A percentile compares a stretch with the other conserved stretches of the same genome.
Evolutionary conservation across 1,140 invertebrate species (phyloP).

Genomic region (Steinernema khuongi): DNA sequence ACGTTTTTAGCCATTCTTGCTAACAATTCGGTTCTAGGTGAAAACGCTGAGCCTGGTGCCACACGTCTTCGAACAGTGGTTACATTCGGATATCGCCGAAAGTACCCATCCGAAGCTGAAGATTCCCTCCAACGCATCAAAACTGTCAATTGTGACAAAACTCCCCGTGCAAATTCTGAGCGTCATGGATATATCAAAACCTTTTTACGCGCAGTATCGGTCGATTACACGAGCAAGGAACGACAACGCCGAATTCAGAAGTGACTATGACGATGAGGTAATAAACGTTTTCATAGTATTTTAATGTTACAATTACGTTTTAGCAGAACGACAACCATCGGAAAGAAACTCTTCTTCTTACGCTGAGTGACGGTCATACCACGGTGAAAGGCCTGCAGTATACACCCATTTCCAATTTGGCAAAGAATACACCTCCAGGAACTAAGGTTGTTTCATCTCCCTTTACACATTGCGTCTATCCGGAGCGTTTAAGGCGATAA

Average conservation of each 20-base stretch:
- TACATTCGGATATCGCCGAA: not conserved
- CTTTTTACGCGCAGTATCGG: not conserved
- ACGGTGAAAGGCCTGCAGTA: not conserved
- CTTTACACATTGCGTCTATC: not conserved
- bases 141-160: not conserved
- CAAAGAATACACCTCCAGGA: not conserved
- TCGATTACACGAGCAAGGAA: not conserved
- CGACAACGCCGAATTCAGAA: not conserved
- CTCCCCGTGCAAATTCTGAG: not conserved
- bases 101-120: not conserved
- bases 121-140: slow-evolving; percentile 2
- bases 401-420: not conserved
- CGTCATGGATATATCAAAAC: not conserved
- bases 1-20: not conserved
- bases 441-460: not conserved
- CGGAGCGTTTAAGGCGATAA: not conserved
- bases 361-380: not conserved
- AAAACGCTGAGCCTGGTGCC: not conserved
- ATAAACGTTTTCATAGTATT: not conserved
- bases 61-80: not conserved
- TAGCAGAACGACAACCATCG: not conserved
- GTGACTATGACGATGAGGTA: slow-evolving; percentile 7
- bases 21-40: not conserved
- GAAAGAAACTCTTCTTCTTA: not conserved
- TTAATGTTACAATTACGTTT: too few species aligned